phyloP scores from a whole-genome alignment of 2,888 invertebrate genomes.

The Tromatobia lineatoria region DNA sequence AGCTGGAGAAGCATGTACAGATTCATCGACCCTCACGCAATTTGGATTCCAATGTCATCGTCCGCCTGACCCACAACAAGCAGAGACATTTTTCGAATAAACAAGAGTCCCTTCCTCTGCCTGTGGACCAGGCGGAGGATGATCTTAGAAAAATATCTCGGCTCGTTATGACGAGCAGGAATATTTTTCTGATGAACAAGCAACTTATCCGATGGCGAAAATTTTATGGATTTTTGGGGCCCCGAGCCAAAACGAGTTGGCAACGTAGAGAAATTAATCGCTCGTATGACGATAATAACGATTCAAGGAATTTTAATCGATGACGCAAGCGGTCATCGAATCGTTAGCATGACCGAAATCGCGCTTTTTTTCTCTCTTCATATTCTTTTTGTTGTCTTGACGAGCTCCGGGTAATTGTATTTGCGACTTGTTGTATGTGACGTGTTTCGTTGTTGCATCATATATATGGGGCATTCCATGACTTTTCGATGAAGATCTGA shows the following conservation, averaged over 20 bases:
- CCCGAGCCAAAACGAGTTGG: not conserved
- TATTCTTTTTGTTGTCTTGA: constrained; percentile 12
- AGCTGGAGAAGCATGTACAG: not conserved
- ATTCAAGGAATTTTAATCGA: constrained; percentile 45
- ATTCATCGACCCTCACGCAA: not conserved
- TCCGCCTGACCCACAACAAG: not conserved
- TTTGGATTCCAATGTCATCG: not conserved
- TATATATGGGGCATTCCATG: too few relatives aligned
- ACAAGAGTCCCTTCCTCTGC: too few relatives aligned
- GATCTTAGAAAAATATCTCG: too few relatives aligned
- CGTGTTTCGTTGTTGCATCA: constrained; percentile 34
- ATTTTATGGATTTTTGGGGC: constrained; percentile 16
- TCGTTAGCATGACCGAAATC: not conserved
- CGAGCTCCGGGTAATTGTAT: constrained; percentile 13
- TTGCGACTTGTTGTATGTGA: not conserved
- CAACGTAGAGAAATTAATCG: constrained; percentile 16
- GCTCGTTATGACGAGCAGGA: too few relatives aligned
- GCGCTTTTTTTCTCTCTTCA: not conserved
- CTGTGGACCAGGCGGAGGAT: too few relatives aligned
- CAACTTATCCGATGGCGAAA: not conserved
- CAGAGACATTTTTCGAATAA: too few relatives aligned
- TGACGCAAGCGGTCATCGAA: constrained; percentile 54
- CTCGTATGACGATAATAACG: constrained; percentile 16
- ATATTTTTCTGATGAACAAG: constrained; percentile 10
- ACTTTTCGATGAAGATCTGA: too few relatives aligned